Evolutionary conservation across 2,113 vertebrate genomes (phyloP), one percentile per base, ranked within the genome.

Genomic region (Phalacrocorax pelagicus): DNA sequence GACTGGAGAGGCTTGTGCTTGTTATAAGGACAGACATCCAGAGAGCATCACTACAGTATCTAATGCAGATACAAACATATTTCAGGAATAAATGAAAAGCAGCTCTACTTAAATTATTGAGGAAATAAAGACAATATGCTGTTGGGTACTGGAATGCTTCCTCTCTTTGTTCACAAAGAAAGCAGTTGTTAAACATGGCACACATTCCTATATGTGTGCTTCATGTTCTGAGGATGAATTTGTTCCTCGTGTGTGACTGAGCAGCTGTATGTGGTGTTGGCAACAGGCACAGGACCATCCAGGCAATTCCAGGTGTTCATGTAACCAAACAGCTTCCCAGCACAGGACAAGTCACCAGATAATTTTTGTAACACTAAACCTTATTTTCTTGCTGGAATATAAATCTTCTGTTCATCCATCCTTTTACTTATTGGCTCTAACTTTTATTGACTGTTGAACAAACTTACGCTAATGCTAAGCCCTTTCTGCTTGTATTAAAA

Each of bases 401-500:
- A 59, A 72, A 18, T 54, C 38, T 85, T 69, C 24, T 70, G 18
- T 73, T 95, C 59, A 24, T 66, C 42, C 15, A 42, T 46, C 9
- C 27, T 81, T 79, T 71, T 82, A 30, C 11, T 74, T 61, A 69
- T 61, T 91, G 30, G 38, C 54, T 85, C 44, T 91, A 58, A 71
- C 82, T 95, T 87, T 82, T 79, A 92, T 82, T 90, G 80, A 81
- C 61, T 94, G 81, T 72, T 1, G 4, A 83, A 86, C 18, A 66
- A 69, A 72, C 66, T 88, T 52, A 20, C 30, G 8, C 40, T 36
- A 65, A 62, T 9, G 29, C 54, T 75, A 91, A 92, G 38, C 54
- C 58, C n/a, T 91, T 90, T 88, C 58, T 95, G 83, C 38, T 73
- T 46, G 62, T 80, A 70, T 92, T 95, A 82, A 77, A 85, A 87